Base-by-base conservation (phyloP, 2,797 vertebrate species). In the Meda fulgida region DNA sequence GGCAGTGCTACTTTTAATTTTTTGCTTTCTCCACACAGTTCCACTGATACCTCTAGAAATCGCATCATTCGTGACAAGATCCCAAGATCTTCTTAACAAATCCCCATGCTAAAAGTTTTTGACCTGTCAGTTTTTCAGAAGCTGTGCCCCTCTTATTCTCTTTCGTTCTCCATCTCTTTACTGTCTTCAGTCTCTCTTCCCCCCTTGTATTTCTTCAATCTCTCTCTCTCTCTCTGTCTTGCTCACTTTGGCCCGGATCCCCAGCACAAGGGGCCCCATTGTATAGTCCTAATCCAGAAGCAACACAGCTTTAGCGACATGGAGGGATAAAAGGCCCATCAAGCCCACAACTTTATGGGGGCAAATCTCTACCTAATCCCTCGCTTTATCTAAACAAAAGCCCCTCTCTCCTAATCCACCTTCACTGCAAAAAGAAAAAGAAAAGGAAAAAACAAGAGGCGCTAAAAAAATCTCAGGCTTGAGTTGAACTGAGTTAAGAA, bases 261-360 rank as follows among this genome's bases (percentile, higher is more conserved):
- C 94, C 94, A 97, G 96, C 96, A 98, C 97, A 99, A 99, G 97
- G 97, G 97, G 96, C 96, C 95, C 97, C 96, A 98, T 99, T 99
- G 98, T 99, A 96, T 93, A 93, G 93, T 92, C 94, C 96, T 99
- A 99, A 99, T 99, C 98, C 98, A 96, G 96, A 97, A 97, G 97
- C 97, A 96, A 96, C 96, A 97, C 94, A 96, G 97, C 97, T 98
- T 99, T 98, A 98, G 96, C 97, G 96, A 98, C 98, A 98, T 97
- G 97, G 96, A 97, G 96, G 98, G 97, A 99, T 99, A 98, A 99
- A 99, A 99, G 97, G 97, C 88, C 97, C 97, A 99, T 98, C 97
- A 98, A 98, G 97, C 97, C 92, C 97, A 97, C 96, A 95, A 97
- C 96, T 94, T 99, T 97, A 97, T 97, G 96, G 97, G 97, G 97